Conservation (phyloP, 2,797 vertebrate species). For the Siniperca scherzeri region DNA sequence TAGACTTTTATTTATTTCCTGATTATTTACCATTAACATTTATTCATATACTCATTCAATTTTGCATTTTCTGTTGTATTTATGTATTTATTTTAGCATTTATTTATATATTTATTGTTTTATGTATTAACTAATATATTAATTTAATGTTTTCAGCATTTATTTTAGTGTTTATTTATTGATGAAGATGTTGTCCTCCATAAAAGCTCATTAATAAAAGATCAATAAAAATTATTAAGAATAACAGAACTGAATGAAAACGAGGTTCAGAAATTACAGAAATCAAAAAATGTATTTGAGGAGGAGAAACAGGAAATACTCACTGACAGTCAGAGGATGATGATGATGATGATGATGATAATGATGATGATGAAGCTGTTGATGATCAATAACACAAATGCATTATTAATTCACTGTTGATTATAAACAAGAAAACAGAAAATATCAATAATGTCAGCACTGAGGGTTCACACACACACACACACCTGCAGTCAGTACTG, state of each 20-base stretch:
- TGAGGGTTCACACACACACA: too few relatives aligned
- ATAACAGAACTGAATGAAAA: background rate
- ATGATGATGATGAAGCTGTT: slow-evolving; percentile 10
- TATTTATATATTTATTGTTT: background rate
- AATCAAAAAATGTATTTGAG: too few relatives aligned
- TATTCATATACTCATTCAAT: background rate
- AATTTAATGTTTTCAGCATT: background rate
- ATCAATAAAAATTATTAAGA: background rate
- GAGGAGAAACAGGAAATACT: slow-evolving; percentile 31
- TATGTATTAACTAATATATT: background rate
- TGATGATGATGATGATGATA: background rate
- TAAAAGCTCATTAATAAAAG: background rate
- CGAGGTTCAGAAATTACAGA: too few relatives aligned
- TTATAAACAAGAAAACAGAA: background rate
- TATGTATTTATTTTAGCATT: background rate
- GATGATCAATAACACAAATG: slow-evolving; percentile 1
- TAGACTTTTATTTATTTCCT: background rate
- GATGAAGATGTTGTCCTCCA: background rate
- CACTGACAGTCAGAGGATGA: slow-evolving; percentile 16
- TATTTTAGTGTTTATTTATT: background rate
- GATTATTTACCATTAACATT: background rate
- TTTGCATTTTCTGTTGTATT: background rate
- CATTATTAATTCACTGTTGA: background rate
- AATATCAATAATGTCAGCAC: too few relatives aligned
- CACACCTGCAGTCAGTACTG: too few relatives aligned